Evolutionary conservation across 2,888 invertebrate species (phyloP), one percentile per base, ranked within the genome.

Genomic region (Thera obeliscata): DNA sequence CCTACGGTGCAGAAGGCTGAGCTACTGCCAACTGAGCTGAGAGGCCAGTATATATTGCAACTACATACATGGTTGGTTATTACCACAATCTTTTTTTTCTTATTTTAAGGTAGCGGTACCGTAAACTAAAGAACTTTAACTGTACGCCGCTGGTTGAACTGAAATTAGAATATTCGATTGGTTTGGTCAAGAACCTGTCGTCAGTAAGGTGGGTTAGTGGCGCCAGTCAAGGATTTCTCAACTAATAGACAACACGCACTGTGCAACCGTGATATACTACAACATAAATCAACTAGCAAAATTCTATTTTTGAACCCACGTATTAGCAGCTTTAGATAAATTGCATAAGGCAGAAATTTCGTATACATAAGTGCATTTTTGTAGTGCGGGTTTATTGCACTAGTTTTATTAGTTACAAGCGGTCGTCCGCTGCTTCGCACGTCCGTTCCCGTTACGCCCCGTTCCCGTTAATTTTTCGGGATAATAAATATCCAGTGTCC

Each of bases 111-210:
- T 48, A 5, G 50, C 62, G 56, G 49, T 56, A 36, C 22, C 49
- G 41, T 11, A 33, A 56, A 11, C 2, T 12, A 41, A 56, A 6
- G 36, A 55, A 46, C 36, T 1, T 35, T 22, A 11, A 43, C 36
- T 22, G 95, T 94, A 86, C 81, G 95, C 94, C 88, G n/a, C n/a
- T n/a, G 96, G 77, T 54, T 84, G 76, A 78, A 85, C 83, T 86
- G 81, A 83, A 84, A 65, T 69, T 69, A 61, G 54, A 69, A 69
- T 69, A 69, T 66, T 66, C 60, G 66, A 66, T 63, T 64, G 69
- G 58, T 69, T 74, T 59, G 73, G 60, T 74, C 73, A 70, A 71
- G 69, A 69, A 73, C 74, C 75, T 75, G 74, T 75, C 74, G 67
- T 65, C 61, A 49, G 56, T 61, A 58, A 71, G 71, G 71, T 70